Evolutionary conservation across 1,140 invertebrate genomes (phyloP).

Genomic region (Hetaerina americana): DNA sequence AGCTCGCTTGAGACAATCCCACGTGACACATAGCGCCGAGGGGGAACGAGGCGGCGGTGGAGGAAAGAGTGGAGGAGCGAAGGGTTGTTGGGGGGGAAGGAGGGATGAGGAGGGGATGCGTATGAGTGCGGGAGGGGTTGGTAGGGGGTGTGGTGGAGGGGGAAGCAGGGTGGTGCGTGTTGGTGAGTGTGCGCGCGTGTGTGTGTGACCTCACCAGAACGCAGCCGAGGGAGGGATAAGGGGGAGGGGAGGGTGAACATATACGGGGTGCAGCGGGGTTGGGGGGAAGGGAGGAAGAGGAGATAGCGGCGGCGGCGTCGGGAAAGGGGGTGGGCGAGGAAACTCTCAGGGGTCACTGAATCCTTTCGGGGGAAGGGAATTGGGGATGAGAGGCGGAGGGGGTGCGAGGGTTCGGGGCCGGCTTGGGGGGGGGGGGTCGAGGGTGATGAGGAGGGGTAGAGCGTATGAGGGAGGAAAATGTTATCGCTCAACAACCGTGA

Average conservation of each 20-base stretch:
- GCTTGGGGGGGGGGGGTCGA: neutral
- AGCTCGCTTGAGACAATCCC: neutral
- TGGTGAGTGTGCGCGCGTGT: too few relatives aligned
- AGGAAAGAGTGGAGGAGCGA: too few relatives aligned
- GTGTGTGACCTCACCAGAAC: neutral
- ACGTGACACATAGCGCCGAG: neutral
- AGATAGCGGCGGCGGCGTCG: neutral
- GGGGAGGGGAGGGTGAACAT: too few relatives aligned
- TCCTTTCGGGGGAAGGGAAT: neutral
- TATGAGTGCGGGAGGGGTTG: neutral
- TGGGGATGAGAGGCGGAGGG: neutral
- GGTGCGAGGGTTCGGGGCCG: neutral
- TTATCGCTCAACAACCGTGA: too few relatives aligned
- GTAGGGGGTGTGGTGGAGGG: neutral
- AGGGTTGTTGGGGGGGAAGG: too few relatives aligned
- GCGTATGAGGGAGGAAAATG: too few relatives aligned
- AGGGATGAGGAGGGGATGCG: too few relatives aligned
- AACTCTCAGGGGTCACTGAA: neutral
- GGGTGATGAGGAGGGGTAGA: neutral
- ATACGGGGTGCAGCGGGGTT: too few relatives aligned
- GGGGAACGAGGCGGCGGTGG: neutral
- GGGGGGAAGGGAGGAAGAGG: too few relatives aligned
- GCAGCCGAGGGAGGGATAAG: neutral
- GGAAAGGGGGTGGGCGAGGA: neutral
- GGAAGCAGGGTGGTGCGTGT: too few relatives aligned